Percentiles rank a stretch among this genome's conserved stretches.
Evolutionary conservation across 1,140 invertebrate species (phyloP).

Genomic region (Panulirus ornatus): DNA sequence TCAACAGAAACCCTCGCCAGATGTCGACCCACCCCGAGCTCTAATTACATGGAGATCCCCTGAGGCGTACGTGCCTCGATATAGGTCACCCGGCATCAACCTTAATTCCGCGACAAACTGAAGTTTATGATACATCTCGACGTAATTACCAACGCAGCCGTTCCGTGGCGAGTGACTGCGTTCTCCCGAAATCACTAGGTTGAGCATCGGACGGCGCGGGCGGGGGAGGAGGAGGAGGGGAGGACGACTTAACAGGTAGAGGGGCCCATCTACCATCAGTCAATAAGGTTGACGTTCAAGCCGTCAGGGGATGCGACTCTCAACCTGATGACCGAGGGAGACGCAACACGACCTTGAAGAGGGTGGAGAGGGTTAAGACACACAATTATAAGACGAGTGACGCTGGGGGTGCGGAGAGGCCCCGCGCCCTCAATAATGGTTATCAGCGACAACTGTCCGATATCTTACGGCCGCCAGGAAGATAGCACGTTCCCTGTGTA

Average conservation of each 20-base stretch:
- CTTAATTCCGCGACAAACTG: neutral
- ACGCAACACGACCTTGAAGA: neutral
- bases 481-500: slow-evolving; percentile 21
- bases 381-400: slow-evolving; percentile 57
- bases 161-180: neutral
- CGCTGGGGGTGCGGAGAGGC: slow-evolving; percentile 14
- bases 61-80: no score
- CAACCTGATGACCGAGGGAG: neutral
- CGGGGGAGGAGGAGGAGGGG: no score
- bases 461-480: slow-evolving; percentile 9
- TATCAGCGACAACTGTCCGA: slow-evolving; percentile 51
- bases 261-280: no score
- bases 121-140: neutral
- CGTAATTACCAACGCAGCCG: neutral
- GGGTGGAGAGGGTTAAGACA: slow-evolving; percentile 16
- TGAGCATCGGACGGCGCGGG: no score
- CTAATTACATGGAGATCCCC: no score
- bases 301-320: neutral
- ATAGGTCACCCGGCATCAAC: no score
- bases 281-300: no score
- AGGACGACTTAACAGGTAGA: no score
- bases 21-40: no score
- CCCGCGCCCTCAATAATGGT: slow-evolving; percentile 36
- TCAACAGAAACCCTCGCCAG: no score
- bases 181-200: no score